Base-by-base conservation (phyloP, 2,113 vertebrate genomes). In the Tenebrosternarchus preto region DNA sequence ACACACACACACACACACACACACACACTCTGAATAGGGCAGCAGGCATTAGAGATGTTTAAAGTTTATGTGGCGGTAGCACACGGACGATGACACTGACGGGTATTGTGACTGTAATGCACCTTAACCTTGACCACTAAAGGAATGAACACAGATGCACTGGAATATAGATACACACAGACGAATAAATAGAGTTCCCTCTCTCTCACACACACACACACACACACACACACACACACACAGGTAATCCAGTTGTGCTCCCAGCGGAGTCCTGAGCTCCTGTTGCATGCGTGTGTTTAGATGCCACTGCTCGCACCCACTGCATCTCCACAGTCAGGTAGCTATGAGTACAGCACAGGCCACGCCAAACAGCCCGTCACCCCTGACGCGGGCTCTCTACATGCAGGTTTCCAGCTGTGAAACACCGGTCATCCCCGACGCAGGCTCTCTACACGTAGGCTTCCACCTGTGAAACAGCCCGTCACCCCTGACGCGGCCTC, bases 141-240 rank as follows among this genome's bases (percentile, higher is more conserved):
- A 12, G 43, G 11, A 50, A 15, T 12, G 43, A 50, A 50, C 3
- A 12, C 43, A 50, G 12, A 50, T 50, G 43, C 43, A 50, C n/a
- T n/a, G n/a, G n/a, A n/a, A n/a, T n/a, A n/a, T n/a, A n/a, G n/a
- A n/a, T n/a, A n/a, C n/a, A n/a, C n/a, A n/a, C n/a, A n/a, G n/a
- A n/a, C 66, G 56, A 22, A 81, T 84, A 25, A 64, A 60, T 73
- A 69, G 80, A 67, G 61, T 50, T 81, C 57, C 74, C 77, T 67
- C 22, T 31, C 53, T 55, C 64, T 61, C 76, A 36, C 46, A 78
- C 55, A 67, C 70, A 66, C 46, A 43, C 77, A 78, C 22, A 59
- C 53, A 68, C 64, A 77, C 76, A 57, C 46, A 78, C 55, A 67
- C 70, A 66, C 46, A 43, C 70, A 24, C 46, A 80, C 72, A 75